Base-by-base conservation (phyloP, 2,113 vertebrate genomes). In the Macrotis lagotis region DNA sequence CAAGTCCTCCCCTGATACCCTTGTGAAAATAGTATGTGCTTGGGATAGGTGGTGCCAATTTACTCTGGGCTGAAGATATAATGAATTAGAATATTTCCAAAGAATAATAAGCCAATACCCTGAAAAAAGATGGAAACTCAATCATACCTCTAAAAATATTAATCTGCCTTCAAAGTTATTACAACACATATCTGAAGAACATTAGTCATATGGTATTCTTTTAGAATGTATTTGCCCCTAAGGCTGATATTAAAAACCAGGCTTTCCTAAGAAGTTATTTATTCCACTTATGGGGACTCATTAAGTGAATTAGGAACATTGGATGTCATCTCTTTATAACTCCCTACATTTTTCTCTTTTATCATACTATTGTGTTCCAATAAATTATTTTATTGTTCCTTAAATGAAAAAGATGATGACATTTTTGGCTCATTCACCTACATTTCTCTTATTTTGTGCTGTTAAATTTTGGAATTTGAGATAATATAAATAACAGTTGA, bases 221-320 rank as follows among this genome's bases (percentile, higher is more conserved):
- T 94, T 59, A 19, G 24, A 6, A 47, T 89, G 44, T 55, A 93
- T 92, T 91, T 89, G 55, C 52, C 92, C 53, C 50, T 89, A 92
- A 52, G 31, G 51, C n/a, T 37, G 31, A 66, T 37, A 66, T 11
- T 66, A 37, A 66, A 66, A 66, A 37, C 31, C 12, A 5, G 59
- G 31, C 31, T 66, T 11, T 37, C 16, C n/a, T 83, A 83, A 83
- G 66, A 44, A 44, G 66, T 83, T 19, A 83, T 83, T 83, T 83
- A 83, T 22, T 83, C 37, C 37, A 83, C 66, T 83, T 83, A 44
- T 44, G 66, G 66, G 66, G 16, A 44, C 16, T 94, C 50, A 50
- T 94, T 89, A 90, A 44, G 25, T 48, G 89, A 49, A 47, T 96
- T 94, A 91, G 91, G 66, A 92, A 89, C 22, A 47, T 2, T 90